Evolutionary conservation across 2,113 vertebrate species (phyloP), one percentile per base, ranked within the genome.

Genomic region (Notiomystis cincta): DNA sequence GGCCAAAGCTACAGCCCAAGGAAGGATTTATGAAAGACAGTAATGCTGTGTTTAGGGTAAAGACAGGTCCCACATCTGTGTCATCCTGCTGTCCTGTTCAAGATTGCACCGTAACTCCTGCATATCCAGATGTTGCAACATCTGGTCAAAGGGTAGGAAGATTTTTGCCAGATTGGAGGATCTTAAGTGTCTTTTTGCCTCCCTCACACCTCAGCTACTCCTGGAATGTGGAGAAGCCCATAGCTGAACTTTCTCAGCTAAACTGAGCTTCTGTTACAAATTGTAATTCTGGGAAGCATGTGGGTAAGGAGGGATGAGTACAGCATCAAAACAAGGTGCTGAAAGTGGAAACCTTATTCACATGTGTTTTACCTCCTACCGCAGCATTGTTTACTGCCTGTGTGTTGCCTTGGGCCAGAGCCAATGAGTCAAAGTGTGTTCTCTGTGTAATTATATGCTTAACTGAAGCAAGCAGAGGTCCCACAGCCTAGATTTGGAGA

Each of bases 381-480:
- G 87, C 79, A 62, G 54, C 35, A 62, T 60, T 77, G 42, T 77
- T 92, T 79, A 88, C 35, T 71, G 42, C 58, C 67, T 90, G 22
- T 87, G 40, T 0, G 0, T 69, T 60, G 53, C 33, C 67, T 94
- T 93, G 87, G 67, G 93, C 28, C 7, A 56, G 48, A 93, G 78
- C 78, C 92, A 96, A 47, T 5, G 66, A 82, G 56, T 82, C 81
- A 90, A 91, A 91, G 83, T 80, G 71, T 18, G 9, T 67, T 75
- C 60, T 87, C 38, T 1, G 1, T 33, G 28, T 88, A 95, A 94
- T 89, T 87, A 78, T 33, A 77, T 38, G 50, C n/a, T 58, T 73
- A 96, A 93, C 67, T 62, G 72, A 88, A 94, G 71, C 31, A 80
- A 95, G 53, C 20, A 65, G 61, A 87, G 30, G 61, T 91, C 61